Conservation (phyloP, 2,113 vertebrate genomes). For the Romanogobio albipinnatus region DNA sequence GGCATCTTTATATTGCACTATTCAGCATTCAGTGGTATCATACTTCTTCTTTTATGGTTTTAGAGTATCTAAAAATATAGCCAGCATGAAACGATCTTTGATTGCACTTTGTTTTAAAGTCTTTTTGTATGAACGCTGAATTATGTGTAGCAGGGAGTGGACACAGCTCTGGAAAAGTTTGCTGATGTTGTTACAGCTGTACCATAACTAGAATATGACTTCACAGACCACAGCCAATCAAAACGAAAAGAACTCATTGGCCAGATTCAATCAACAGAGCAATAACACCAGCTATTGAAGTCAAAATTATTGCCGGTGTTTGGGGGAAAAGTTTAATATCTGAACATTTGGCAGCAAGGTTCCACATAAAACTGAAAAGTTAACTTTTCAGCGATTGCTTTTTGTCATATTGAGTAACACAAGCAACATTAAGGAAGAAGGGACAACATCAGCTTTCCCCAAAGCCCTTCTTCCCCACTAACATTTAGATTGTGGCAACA, state of each 20-base stretch:
- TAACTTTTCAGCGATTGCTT: constrained; percentile 55
- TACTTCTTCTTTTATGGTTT: constrained; percentile 1
- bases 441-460: constrained; percentile 18
- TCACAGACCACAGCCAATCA: constrained; percentile 67
- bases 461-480: constrained; percentile 42
- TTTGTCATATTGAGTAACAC: constrained; percentile 55
- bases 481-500: constrained; percentile 36
- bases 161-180: constrained; percentile 53
- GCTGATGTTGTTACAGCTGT: constrained; percentile 64
- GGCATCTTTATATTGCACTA: not conserved
- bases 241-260: constrained; percentile 54
- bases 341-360: constrained; percentile 38
- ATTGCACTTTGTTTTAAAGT: not conserved
- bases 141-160: constrained; percentile 39
- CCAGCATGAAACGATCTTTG: not conserved
- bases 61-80: not conserved
- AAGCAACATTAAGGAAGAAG: constrained; percentile 34
- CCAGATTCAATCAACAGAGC: constrained; percentile 58
- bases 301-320: constrained; percentile 32
- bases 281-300: constrained; percentile 60
- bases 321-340: constrained; percentile 50
- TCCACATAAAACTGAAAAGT: constrained; percentile 37
- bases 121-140: constrained; percentile 17
- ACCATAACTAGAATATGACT: constrained; percentile 60
- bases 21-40: constrained; percentile 8